These are phyloP conservation scores for Eutolmus rufibarbis DNA, from an alignment of 2,888 invertebrate genomes.

Conservation along the genomic window DNA sequence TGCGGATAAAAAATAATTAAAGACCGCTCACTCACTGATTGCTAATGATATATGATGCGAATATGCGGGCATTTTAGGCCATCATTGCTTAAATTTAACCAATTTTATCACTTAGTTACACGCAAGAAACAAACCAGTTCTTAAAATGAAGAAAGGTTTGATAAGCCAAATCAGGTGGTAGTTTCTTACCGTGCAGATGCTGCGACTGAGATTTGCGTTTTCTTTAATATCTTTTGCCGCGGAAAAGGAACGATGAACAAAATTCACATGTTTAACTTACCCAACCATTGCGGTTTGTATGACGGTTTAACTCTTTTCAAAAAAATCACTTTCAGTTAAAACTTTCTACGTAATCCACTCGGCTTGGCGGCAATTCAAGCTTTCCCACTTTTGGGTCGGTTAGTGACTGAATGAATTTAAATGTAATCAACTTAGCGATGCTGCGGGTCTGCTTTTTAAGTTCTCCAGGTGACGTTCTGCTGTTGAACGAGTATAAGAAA, in stretches of 20 bases:
- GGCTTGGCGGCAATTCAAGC: neutral
- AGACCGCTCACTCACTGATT: neutral
- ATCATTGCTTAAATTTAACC: neutral
- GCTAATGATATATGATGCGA: neutral
- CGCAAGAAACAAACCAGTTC: neutral
- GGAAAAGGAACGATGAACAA: neutral
- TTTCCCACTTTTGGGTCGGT: neutral
- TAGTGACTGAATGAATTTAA: neutral
- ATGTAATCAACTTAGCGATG: neutral
- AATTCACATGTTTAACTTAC: neutral
- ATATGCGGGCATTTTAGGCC: neutral
- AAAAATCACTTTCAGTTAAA: neutral
- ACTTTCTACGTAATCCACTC: neutral
- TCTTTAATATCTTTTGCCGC: neutral
- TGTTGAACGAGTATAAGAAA: neutral
- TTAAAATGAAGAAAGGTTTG: neutral
- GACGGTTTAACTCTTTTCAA: neutral
- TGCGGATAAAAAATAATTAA: neutral
- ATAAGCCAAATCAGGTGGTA: neutral
- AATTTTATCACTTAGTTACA: neutral
- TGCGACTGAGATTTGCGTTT: neutral
- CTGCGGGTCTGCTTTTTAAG: neutral
- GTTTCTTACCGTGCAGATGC: neutral
- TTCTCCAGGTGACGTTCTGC: neutral
- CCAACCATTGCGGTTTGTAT: neutral